Evolutionary conservation across 2,888 invertebrate species (phyloP).

Genomic region (Mimas tiliae): DNA sequence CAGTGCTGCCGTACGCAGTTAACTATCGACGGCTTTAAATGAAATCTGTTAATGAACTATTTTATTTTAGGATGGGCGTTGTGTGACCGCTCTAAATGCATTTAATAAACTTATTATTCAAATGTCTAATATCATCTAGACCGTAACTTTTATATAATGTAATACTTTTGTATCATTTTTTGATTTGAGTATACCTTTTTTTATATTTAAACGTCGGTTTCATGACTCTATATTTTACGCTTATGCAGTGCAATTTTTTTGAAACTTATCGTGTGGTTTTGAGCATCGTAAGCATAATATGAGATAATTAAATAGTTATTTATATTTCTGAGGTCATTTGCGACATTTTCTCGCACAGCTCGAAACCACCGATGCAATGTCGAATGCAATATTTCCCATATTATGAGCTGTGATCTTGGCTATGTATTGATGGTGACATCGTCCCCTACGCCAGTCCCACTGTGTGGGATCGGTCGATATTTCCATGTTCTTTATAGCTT

Average conservation of each 20-base stretch:
- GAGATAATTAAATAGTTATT: neutral
- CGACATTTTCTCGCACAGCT: neutral
- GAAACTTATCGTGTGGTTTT: constrained; percentile 47
- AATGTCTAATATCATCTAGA: neutral
- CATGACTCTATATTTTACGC: constrained; percentile 59
- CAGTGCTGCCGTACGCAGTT: neutral
- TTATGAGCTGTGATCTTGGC: constrained; percentile 24
- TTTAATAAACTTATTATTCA: constrained; percentile 17
- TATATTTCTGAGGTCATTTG: neutral
- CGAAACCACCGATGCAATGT: constrained; percentile 42
- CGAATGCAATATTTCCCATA: constrained; percentile 34
- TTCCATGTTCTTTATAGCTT: neutral
- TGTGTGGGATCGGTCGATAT: neutral
- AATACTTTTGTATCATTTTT: constrained; percentile 6
- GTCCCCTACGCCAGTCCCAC: neutral
- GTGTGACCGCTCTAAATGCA: constrained; percentile 17
- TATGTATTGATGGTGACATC: neutral
- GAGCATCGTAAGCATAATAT: constrained; percentile 24
- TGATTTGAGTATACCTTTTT: constrained; percentile 37
- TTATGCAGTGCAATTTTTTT: constrained; percentile 47
- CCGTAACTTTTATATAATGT: neutral
- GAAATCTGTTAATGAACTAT: neutral
- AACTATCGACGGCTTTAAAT: neutral
- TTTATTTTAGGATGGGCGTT: neutral
- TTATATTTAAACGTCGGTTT: constrained; percentile 70